phyloP scores from a whole-genome alignment of 1,140 invertebrate species.

The Xylocopa sonorina region DNA sequence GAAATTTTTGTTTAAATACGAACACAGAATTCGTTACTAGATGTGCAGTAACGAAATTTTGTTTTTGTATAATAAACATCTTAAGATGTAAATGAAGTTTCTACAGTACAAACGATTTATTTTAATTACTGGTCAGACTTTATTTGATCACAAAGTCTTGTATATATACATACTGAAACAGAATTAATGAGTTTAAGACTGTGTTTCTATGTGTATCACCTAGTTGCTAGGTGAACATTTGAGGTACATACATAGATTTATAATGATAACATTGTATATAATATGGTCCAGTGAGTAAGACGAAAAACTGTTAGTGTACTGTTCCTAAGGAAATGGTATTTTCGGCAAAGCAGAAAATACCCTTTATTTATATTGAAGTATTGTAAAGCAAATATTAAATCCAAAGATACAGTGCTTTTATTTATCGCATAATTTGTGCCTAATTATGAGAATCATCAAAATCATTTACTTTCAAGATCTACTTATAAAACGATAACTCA shows the following conservation, averaged over 20 bases:
- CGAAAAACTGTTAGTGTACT: slow-evolving; percentile 52
- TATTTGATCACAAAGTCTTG: slow-evolving; percentile 52
- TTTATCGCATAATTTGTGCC: slow-evolving; percentile 35
- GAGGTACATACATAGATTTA: slow-evolving; percentile 57
- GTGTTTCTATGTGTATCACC: slow-evolving; percentile 61
- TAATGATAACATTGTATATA: slow-evolving; percentile 57
- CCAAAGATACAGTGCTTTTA: slow-evolving; percentile 45
- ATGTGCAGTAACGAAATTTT: slow-evolving; percentile 23
- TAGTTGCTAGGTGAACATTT: slow-evolving; percentile 54
- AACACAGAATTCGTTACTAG: slow-evolving; percentile 22
- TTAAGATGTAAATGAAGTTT: slow-evolving; percentile 43
- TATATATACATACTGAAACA: slow-evolving; percentile 56
- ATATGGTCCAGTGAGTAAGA: slow-evolving; percentile 51
- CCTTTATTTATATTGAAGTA: slow-evolving; percentile 27
- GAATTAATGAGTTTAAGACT: slow-evolving; percentile 59
- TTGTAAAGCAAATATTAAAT: slow-evolving; percentile 44
- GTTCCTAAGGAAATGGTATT: slow-evolving; percentile 52
- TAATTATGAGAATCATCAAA: slow-evolving; percentile 23
- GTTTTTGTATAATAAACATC: slow-evolving; percentile 22
- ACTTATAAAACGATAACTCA: not conserved
- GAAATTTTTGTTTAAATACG: not conserved
- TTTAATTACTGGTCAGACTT: slow-evolving; percentile 51
- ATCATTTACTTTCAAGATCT: slow-evolving; percentile 14
- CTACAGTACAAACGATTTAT: slow-evolving; percentile 57
- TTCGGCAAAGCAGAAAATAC: slow-evolving; percentile 39